Evolutionary conservation across 2,797 vertebrate species (phyloP), one percentile per base, ranked within the genome.

Genomic region (Ceyx erithaca): DNA sequence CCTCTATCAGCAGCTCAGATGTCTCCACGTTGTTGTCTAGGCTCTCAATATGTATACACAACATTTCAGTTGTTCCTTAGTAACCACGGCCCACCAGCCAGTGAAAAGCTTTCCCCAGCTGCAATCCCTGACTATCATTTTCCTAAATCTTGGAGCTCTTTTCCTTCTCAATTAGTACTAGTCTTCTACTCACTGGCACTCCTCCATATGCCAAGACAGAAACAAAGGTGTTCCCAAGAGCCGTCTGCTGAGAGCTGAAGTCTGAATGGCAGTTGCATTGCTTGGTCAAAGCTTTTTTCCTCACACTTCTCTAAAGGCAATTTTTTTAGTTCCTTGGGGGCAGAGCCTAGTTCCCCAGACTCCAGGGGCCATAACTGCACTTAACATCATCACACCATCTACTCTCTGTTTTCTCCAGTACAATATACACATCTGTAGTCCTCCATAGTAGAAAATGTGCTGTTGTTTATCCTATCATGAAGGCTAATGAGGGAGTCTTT

Each of bases 21-120:
- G 82, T 90, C 84, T 71, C 71, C n/a, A 25, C 80, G 89, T 86
- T 80, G 57, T 81, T 82, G 71, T 79, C 52, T 49, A 54, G 33
- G 28, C 33, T 82, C 49, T 90, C 64, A 35, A n/a, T 43, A 75
- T 12, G 58, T 83, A 66, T 54, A 80, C 43, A 86, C 45, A 89
- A 68, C 33, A 77, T 70, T 79, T 57, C 45, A 43, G 41, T n/a
- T 90, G 58, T 70, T 89, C 71, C 71, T 87, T 68, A 51, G 71
- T 87, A 90, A 89, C 73, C 64, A 86, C 75, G 54, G 49, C 55
- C 25, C n/a, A 41, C 57, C 45, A 71, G 23, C 49, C 68, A 73
- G 33, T 14, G 30, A 75, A 68, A 80, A 45, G 23, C 37, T 28
- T 61, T 68, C 76, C 64, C 13, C 35, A 61, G 49, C 57, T 95